Evolutionary conservation across 2,888 invertebrate genomes (phyloP).

Genomic region (Lepidochitona cinerea): DNA sequence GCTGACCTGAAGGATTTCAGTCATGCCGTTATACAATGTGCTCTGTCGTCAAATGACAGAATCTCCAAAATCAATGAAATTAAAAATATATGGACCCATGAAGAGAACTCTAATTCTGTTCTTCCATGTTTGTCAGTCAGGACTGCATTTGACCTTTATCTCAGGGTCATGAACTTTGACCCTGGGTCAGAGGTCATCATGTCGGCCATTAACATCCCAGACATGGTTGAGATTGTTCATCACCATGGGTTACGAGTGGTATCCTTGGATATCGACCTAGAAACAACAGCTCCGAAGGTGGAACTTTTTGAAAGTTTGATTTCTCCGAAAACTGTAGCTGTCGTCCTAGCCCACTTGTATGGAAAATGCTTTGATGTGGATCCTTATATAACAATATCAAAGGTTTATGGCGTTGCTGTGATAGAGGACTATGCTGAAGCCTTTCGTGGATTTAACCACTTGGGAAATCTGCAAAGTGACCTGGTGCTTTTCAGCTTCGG

Average conservation of each 20-base stretch:
- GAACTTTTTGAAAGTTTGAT: slow-evolving; percentile 60
- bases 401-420: slow-evolving; percentile 51
- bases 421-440: slow-evolving; percentile 71
- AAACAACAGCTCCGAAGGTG: slow-evolving; percentile 63
- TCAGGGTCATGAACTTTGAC: slow-evolving; percentile 61
- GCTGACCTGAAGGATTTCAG: slow-evolving; percentile 42
- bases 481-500: slow-evolving; percentile 70
- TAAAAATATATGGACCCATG: slow-evolving; percentile 44
- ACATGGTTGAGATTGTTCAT: slow-evolving; percentile 62
- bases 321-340: slow-evolving; percentile 63
- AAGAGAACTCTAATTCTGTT: slow-evolving; percentile 47
- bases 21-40: slow-evolving; percentile 37
- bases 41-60: slow-evolving; percentile 30
- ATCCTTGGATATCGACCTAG: slow-evolving; percentile 66
- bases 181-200: slow-evolving; percentile 70
- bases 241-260: slow-evolving; percentile 64
- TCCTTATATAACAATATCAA: slow-evolving; percentile 58
- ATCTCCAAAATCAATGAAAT: slow-evolving; percentile 34
- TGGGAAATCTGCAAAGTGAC: slow-evolving; percentile 67
- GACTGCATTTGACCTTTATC: slow-evolving; percentile 62
- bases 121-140: slow-evolving; percentile 62
- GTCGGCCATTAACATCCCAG: slow-evolving; percentile 71
- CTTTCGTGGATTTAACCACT: slow-evolving; percentile 64
- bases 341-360: slow-evolving; percentile 68
- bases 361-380: slow-evolving; percentile 64